Percentiles rank a stretch among this genome's conserved stretches.
Evolutionary conservation across 2,888 invertebrate species (phyloP).

Genomic region (Eupithecia subfuscata): DNA sequence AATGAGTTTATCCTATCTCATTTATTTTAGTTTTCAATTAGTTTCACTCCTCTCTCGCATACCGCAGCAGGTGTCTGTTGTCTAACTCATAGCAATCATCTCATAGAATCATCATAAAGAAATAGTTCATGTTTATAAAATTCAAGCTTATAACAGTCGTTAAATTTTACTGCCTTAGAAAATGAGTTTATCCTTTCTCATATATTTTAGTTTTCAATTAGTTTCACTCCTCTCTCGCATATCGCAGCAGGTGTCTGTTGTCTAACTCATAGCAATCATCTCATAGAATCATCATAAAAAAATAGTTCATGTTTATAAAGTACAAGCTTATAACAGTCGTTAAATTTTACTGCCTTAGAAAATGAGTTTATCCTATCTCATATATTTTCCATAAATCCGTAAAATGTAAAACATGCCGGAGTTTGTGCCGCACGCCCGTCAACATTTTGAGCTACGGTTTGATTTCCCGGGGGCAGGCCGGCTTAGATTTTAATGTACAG

Average conservation of each 20-base stretch:
- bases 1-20: no score
- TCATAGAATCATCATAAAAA: no score
- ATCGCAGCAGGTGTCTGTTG: no score
- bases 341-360: constrained; percentile 15
- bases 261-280: no score
- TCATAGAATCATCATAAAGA: no score
- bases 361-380: constrained; percentile 23
- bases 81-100: no score
- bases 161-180: constrained; percentile 15
- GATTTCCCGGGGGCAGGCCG: constrained; percentile 45
- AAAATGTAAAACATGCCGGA: constrained; percentile 30
- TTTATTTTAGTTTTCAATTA: no score
- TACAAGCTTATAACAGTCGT: not conserved
- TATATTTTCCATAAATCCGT: constrained; percentile 30
- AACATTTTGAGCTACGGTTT: constrained; percentile 37
- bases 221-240: no score
- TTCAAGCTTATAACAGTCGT: not conserved
- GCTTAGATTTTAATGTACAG: constrained; percentile 48
- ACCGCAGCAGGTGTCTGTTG: no score
- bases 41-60: no score
- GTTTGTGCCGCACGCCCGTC: constrained; percentile 28
- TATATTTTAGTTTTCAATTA: no score
- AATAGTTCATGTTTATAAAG: not conserved
- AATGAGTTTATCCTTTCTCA: constrained; percentile 23
- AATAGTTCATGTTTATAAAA: not conserved